These are phyloP conservation scores for Sorex fumeus DNA, from an alignment of 2,113 vertebrate species.

Conservation along the genomic window DNA sequence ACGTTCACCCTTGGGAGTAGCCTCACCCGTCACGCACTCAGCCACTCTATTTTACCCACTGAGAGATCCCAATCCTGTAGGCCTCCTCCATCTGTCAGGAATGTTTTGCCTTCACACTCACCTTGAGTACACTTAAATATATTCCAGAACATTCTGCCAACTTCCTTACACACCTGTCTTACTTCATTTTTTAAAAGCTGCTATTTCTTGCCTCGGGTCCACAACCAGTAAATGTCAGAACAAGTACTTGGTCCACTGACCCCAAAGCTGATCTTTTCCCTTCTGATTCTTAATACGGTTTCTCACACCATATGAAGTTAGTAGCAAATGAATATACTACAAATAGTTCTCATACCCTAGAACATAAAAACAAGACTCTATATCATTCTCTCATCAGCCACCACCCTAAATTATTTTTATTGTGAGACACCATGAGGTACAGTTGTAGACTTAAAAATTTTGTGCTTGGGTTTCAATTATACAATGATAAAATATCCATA, in stretches of 20 bases:
- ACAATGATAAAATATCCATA: no score
- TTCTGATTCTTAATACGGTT: neutral
- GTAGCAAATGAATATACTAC: neutral
- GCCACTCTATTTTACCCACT: neutral
- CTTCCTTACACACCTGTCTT: neutral
- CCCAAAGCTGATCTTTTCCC: neutral
- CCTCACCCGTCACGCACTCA: neutral
- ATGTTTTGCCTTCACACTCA: neutral
- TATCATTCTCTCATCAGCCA: neutral
- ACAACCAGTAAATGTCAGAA: neutral
- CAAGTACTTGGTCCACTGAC: neutral
- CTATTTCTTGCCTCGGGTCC: neutral
- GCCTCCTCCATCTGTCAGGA: neutral
- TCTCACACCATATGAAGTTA: conserved; percentile 20
- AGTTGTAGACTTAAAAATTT: no score
- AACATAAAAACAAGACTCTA: neutral
- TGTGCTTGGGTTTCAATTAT: no score
- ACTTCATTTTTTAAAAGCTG: neutral
- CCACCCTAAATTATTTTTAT: no score
- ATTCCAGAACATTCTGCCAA: neutral
- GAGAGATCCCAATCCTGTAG: neutral
- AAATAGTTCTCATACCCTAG: neutral
- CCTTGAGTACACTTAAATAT: neutral
- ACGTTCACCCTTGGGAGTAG: neutral
- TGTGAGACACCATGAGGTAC: no score